A percentile compares a stretch with the other conserved stretches of the same genome.
These are phyloP conservation scores for Gavialis gangeticus DNA, from an alignment of 2,113 vertebrate genomes.

Conservation along the genomic window DNA sequence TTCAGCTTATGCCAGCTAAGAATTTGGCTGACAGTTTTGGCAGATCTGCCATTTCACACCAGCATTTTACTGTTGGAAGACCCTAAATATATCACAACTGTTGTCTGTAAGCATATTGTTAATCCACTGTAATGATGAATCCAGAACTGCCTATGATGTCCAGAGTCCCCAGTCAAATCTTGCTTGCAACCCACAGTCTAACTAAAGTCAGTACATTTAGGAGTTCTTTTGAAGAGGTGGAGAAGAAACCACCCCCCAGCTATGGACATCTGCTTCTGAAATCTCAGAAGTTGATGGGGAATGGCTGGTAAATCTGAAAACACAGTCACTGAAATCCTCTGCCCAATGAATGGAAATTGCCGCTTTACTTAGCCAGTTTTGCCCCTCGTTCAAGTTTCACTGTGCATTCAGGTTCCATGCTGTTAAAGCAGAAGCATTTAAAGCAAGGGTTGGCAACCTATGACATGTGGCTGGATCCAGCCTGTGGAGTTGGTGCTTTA, in stretches of 20 bases:
- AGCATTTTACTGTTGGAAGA: background rate
- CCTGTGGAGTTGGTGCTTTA: too few species aligned
- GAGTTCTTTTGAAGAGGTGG: background rate
- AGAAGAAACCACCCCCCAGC: background rate
- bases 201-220: rapidly evolving
- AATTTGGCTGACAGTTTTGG: rapidly evolving
- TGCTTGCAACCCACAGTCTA: background rate
- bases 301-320: background rate
- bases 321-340: background rate
- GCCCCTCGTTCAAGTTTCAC: background rate
- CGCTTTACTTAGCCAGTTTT: background rate
- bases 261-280: background rate
- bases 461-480: too few species aligned
- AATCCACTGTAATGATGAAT: background rate
- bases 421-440: background rate
- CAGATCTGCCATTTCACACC: background rate
- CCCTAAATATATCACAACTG: background rate
- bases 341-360: background rate
- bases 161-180: background rate
- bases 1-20: background rate
- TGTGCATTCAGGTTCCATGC: background rate
- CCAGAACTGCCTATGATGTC: background rate
- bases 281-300: rapidly evolving
- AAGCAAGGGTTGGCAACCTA: rapidly evolving
- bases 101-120: background rate